phyloP scores from a whole-genome alignment of 1,140 invertebrate species.

The Wiebesia pumilae region DNA sequence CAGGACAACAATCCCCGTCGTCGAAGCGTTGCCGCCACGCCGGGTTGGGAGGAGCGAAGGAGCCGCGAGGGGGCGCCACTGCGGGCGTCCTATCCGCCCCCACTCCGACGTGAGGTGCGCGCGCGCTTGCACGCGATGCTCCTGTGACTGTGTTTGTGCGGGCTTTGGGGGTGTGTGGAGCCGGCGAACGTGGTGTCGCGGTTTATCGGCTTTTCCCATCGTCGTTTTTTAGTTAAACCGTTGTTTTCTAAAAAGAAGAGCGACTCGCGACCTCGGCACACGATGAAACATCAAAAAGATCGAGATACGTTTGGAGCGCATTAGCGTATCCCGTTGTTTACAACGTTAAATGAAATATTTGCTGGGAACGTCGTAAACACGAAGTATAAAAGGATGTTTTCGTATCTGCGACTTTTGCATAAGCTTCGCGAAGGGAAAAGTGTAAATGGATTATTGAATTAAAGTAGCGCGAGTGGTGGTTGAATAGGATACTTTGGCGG shows the following conservation, averaged over 20 bases:
- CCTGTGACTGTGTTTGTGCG: too few relatives aligned
- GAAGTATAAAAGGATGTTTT: too few relatives aligned
- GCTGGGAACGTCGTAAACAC: too few relatives aligned
- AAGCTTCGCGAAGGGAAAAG: too few relatives aligned
- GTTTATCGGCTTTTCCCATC: background rate
- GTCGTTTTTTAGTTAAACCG: background rate
- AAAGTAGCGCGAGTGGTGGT: background rate
- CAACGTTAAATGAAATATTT: too few relatives aligned
- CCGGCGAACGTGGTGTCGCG: background rate
- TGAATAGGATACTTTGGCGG: background rate
- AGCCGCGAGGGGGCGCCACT: background rate
- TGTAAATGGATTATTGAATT: too few relatives aligned
- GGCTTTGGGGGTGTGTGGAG: too few relatives aligned
- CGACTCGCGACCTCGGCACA: background rate
- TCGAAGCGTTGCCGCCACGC: background rate
- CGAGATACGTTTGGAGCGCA: too few relatives aligned
- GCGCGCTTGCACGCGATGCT: background rate
- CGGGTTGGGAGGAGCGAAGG: background rate
- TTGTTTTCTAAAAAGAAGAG: background rate
- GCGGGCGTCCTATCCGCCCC: constrained; percentile 14
- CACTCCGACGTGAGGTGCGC: too few relatives aligned
- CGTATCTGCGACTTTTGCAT: too few relatives aligned
- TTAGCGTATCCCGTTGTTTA: too few relatives aligned
- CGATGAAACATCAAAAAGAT: too few relatives aligned
- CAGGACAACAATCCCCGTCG: background rate